phyloP scores from a whole-genome alignment of 2,888 invertebrate genomes.

The Electrophaes corylata region DNA sequence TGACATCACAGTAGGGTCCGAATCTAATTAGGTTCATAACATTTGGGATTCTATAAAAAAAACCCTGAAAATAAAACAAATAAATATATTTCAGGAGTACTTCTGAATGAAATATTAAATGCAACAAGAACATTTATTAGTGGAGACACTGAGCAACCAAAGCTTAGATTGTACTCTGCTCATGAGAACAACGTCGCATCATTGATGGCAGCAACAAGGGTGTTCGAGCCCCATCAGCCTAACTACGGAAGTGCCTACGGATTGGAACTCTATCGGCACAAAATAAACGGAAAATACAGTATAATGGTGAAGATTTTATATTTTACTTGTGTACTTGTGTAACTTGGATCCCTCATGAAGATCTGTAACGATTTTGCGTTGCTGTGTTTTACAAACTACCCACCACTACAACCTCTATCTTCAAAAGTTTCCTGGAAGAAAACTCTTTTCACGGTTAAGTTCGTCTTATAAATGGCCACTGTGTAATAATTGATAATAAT shows the following conservation, averaged over 20 bases:
- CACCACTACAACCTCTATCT: too few relatives aligned
- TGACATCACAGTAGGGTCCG: background rate
- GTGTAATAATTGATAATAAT: too few relatives aligned
- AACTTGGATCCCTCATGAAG: too few relatives aligned
- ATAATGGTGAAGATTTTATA: slow-evolving; percentile 69
- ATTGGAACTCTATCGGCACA: slow-evolving; percentile 76
- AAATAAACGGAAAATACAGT: slow-evolving; percentile 58
- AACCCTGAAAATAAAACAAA: background rate
- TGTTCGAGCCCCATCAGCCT: slow-evolving; percentile 84
- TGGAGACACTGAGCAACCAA: slow-evolving; percentile 65
- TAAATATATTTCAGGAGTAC: slow-evolving; percentile 62
- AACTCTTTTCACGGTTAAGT: too few relatives aligned
- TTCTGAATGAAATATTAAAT: slow-evolving; percentile 79
- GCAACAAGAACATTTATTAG: slow-evolving; percentile 66
- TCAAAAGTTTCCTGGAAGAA: too few relatives aligned
- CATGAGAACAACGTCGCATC: slow-evolving; percentile 87
- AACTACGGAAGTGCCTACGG: slow-evolving; percentile 82
- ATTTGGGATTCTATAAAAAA: too few relatives aligned
- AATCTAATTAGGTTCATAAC: background rate
- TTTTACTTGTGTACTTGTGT: too few relatives aligned
- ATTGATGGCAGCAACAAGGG: slow-evolving; percentile 80
- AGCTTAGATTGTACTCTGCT: slow-evolving; percentile 81
- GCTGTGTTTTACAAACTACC: too few relatives aligned
- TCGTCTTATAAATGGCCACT: too few relatives aligned
- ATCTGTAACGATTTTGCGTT: too few relatives aligned